These are phyloP conservation scores for Sebastolobus altivelis DNA, from an alignment of 2,797 vertebrate species.

Conservation along the genomic window DNA sequence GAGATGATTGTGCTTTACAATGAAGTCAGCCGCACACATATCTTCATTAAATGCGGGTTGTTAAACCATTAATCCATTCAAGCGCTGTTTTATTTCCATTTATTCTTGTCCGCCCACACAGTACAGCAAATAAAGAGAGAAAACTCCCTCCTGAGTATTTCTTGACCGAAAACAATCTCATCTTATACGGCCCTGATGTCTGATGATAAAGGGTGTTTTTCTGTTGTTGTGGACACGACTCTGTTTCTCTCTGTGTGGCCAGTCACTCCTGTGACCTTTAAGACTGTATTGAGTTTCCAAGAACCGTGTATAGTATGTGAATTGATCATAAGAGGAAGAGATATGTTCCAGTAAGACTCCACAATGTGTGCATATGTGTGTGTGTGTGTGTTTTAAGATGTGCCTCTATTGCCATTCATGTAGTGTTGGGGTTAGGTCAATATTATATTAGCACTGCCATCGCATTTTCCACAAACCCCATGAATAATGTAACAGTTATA, in stretches of 20 bases:
- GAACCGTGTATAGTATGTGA: constrained; percentile 70
- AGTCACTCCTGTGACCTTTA: constrained; percentile 71
- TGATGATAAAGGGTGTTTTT: constrained; percentile 50
- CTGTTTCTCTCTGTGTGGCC: constrained; percentile 46
- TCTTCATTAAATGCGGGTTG: constrained; percentile 83
- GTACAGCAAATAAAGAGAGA: constrained; percentile 64
- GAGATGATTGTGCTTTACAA: constrained; percentile 76
- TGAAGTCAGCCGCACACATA: constrained; percentile 75
- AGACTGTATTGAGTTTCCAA: constrained; percentile 72
- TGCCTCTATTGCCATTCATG: constrained; percentile 79
- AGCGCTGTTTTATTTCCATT: constrained; percentile 75
- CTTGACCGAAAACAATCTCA: constrained; percentile 59
- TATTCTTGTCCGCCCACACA: constrained; percentile 73
- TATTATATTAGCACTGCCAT: constrained; percentile 85
- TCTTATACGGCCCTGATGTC: constrained; percentile 37
- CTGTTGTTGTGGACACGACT: constrained; percentile 36
- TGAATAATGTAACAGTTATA: constrained; percentile 85
- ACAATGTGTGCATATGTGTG: constrained; percentile 25
- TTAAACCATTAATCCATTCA: constrained; percentile 84
- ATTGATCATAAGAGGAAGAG: constrained; percentile 80
- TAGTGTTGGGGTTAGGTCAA: constrained; percentile 82
- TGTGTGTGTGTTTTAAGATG: constrained; percentile 39
- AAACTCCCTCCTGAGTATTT: constrained; percentile 62
- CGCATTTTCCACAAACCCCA: constrained; percentile 78
- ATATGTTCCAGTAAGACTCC: constrained; percentile 77